A percentile compares a stretch with the other conserved stretches of the same genome.
phyloP scores from a whole-genome alignment of 1,140 invertebrate species.

The Drosophila setifemur region DNA sequence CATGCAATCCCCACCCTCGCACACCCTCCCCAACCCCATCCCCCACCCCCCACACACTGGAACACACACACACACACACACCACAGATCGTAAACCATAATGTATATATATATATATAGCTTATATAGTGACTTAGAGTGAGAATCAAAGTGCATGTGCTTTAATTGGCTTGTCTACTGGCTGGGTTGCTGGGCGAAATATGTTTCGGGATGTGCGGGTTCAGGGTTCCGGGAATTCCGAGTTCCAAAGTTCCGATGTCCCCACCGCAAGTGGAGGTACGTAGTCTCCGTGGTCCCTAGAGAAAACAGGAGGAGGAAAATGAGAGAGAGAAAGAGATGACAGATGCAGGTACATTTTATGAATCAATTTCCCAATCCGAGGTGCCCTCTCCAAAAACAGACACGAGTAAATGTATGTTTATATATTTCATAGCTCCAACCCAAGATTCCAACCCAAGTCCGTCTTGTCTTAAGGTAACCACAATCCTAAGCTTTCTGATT shows the following conservation, averaged over 20 bases:
- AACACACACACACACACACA: not conserved
- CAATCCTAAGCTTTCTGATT: too few species aligned
- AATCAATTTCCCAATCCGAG: not conserved
- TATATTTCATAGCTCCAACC: too few species aligned
- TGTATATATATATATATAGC: slow-evolving; percentile 1
- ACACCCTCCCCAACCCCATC: not conserved
- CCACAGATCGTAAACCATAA: slow-evolving; percentile 1
- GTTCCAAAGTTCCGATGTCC: too few species aligned
- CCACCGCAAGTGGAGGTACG: slow-evolving; percentile 17
- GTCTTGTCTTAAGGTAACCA: too few species aligned
- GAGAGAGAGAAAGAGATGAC: not conserved
- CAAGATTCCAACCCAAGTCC: too few species aligned
- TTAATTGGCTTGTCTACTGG: slow-evolving; percentile 17
- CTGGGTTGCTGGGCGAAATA: not conserved
- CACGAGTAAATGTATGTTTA: too few species aligned
- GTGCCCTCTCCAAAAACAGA: not conserved
- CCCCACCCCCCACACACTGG: not conserved
- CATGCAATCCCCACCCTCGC: slow-evolving; percentile 4
- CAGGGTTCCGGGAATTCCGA: not conserved
- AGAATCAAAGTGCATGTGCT: slow-evolving; percentile 33
- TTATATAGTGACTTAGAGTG: slow-evolving; percentile 10
- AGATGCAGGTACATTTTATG: slow-evolving; percentile 8
- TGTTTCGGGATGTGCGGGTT: not conserved
- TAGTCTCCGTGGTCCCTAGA: slow-evolving; percentile 14
- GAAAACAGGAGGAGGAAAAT: not conserved